A percentile compares a stretch with the other conserved stretches of the same genome.
These are phyloP conservation scores for Actinostola sp. DNA, from an alignment of 92 coral and sea anemone species.

Conservation along the genomic window DNA sequence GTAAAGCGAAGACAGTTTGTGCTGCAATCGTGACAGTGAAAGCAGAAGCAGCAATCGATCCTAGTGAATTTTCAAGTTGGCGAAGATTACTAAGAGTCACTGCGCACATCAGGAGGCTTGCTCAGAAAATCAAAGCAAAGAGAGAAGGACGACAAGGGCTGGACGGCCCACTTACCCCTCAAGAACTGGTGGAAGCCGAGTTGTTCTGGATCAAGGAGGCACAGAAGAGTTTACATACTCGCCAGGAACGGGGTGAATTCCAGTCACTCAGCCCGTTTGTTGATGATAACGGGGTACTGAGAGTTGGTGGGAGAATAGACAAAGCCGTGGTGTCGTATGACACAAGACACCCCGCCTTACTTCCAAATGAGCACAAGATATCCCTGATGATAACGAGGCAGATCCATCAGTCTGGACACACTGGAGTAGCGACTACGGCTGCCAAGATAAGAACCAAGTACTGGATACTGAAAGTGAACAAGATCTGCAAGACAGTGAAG, in stretches of 20 bases:
- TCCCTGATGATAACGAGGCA: too few species aligned
- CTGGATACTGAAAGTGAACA: slow-evolving; percentile 19
- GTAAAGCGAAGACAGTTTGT: background rate
- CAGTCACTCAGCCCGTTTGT: slow-evolving; percentile 50
- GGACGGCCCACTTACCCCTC: slow-evolving; percentile 45
- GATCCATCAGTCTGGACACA: too few species aligned
- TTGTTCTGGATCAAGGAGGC: slow-evolving; percentile 40
- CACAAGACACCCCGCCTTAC: background rate
- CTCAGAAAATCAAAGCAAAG: slow-evolving; percentile 19
- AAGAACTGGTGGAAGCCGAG: slow-evolving; percentile 46
- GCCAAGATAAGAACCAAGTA: slow-evolving; percentile 11
- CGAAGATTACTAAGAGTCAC: slow-evolving; percentile 50
- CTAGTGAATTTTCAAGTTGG: slow-evolving; percentile 40
- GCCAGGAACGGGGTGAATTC: slow-evolving; percentile 47
- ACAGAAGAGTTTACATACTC: slow-evolving; percentile 33
- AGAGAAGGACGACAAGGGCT: slow-evolving; percentile 6
- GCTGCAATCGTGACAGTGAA: slow-evolving; percentile 1
- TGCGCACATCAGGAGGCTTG: slow-evolving; percentile 27
- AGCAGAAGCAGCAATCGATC: slow-evolving; percentile 22
- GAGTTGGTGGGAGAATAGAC: slow-evolving; percentile 59
- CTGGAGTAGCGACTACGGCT: slow-evolving; percentile 4
- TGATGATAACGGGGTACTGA: slow-evolving; percentile 41
- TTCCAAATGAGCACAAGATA: background rate
- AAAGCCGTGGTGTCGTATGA: slow-evolving; percentile 16
- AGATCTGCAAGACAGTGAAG: slow-evolving; percentile 23